phyloP scores from a whole-genome alignment of 2,797 vertebrate genomes.

The Menidia menidia region DNA sequence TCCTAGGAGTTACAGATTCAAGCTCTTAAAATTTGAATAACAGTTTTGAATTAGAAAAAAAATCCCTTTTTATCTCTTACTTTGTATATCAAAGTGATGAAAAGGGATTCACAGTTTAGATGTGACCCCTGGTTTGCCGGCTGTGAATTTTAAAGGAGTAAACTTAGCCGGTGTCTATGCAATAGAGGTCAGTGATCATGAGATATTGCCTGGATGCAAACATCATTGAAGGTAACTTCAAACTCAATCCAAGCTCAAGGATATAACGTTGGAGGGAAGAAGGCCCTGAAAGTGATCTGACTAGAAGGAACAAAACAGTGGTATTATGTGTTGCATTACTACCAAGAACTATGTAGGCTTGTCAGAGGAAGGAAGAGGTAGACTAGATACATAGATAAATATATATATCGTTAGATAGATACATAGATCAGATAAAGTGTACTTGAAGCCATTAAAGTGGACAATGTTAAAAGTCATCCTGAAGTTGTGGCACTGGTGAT shows the following conservation, averaged over 20 bases:
- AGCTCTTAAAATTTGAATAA: not conserved
- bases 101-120: not conserved
- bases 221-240: too few relatives aligned
- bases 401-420: constrained; percentile 23
- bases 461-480: constrained; percentile 73
- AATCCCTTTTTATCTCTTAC: not conserved
- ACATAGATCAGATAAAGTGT: constrained; percentile 19
- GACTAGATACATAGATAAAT: constrained; percentile 10
- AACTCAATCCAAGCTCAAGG: too few relatives aligned
- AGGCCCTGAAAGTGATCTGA: too few relatives aligned
- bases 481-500: constrained; percentile 72
- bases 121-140: not conserved
- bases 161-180: not conserved
- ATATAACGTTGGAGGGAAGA: too few relatives aligned
- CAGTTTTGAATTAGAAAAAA: not conserved
- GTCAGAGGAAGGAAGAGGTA: not conserved
- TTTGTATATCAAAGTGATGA: not conserved
- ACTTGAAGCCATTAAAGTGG: constrained; percentile 63
- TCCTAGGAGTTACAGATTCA: not conserved
- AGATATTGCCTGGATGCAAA: too few relatives aligned
- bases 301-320: too few relatives aligned
- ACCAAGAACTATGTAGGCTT: too few relatives aligned
- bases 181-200: not conserved
- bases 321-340: constrained; percentile 12
- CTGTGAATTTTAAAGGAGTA: constrained; percentile 5